Evolutionary conservation across 1,140 invertebrate genomes (phyloP), one percentile per base, ranked within the genome.

Genomic region (Zaprionus ornatus): DNA sequence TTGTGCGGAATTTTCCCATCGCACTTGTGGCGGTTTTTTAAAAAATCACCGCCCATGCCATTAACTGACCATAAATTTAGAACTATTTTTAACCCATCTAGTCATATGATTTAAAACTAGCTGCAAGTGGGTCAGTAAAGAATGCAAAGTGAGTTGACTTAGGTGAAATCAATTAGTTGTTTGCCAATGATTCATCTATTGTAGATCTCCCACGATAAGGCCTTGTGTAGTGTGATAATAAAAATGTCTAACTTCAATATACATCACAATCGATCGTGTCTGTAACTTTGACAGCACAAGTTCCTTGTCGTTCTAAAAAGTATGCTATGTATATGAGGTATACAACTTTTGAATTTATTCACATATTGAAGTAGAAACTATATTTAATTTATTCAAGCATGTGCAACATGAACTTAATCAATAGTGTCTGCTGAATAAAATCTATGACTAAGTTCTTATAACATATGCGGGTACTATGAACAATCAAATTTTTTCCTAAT

Each of bases 1-100:
- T 54, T 54, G 42, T 50, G 15, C 59, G 77, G 80, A 84, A 45
- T 66, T 88, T 86, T 83, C 83, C 83, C 83, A 77, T 27, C 62
- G 21, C 23, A 62, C 70, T 77, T 79, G 37, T 67, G 83, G 4
- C 48, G 45, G 72, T 62, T 77, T 61, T 74, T 73, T 59, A 21
- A 79, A 61, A 82, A 86, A 55, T 71, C 77, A 87, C 83, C 77
- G 57, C 70, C 54, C 32, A 17, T 62, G 27, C 48, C 48, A 61
- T 48, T 37, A 19, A 79, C 27, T 27, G 29, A 61, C 61, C 83
- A 17, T 77, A 71, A 73, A 69, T 63, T 64, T 69, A 32, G 17
- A 21, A 68, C 56, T 88, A 86, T 83, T 71, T 87, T 80, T 77
- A 86, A 80, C 21, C 9, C 21, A 6, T 25, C 21, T n/a, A 50